Percentiles rank a stretch among this genome's conserved stretches.
Conservation (phyloP, 2,797 vertebrate species). For the Myotis myotis region DNA sequence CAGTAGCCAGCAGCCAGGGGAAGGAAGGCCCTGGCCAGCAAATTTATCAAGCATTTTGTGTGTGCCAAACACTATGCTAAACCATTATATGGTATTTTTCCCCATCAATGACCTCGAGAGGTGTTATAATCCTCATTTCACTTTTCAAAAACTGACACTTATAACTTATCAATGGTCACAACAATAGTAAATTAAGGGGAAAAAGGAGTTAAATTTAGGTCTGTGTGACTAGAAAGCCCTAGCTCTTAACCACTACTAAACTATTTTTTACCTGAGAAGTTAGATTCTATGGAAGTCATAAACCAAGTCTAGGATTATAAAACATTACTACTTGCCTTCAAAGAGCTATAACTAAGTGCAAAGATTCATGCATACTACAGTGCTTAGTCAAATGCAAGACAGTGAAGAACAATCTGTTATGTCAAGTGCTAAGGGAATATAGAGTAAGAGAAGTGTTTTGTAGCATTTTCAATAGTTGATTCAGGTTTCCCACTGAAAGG, state of each 20-base stretch:
- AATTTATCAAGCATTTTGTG: slow-evolving; percentile 11
- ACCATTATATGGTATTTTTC: neutral
- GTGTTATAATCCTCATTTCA: neutral
- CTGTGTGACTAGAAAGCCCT: neutral
- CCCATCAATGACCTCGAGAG: neutral
- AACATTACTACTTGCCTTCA: neutral
- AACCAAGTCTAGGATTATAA: neutral
- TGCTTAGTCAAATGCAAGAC: slow-evolving; percentile 16
- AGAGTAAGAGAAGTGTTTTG: neutral
- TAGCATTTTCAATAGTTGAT: slow-evolving; percentile 44
- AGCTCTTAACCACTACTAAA: neutral
- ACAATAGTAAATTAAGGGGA: neutral
- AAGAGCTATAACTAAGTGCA: neutral
- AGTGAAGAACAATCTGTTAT: slow-evolving; percentile 36
- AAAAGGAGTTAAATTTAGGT: neutral
- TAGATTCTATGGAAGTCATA: neutral
- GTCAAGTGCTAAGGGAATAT: slow-evolving; percentile 37
- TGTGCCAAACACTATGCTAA: neutral
- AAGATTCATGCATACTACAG: neutral
- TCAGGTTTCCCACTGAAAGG: slow-evolving; percentile 45
- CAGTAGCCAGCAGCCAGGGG: no score
- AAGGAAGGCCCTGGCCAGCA: no score
- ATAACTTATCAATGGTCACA: neutral
- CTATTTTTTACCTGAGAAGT: neutral
- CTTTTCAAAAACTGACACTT: slow-evolving; percentile 23